phyloP scores from a whole-genome alignment of 2,113 vertebrate genomes.

The Mus pahari region DNA sequence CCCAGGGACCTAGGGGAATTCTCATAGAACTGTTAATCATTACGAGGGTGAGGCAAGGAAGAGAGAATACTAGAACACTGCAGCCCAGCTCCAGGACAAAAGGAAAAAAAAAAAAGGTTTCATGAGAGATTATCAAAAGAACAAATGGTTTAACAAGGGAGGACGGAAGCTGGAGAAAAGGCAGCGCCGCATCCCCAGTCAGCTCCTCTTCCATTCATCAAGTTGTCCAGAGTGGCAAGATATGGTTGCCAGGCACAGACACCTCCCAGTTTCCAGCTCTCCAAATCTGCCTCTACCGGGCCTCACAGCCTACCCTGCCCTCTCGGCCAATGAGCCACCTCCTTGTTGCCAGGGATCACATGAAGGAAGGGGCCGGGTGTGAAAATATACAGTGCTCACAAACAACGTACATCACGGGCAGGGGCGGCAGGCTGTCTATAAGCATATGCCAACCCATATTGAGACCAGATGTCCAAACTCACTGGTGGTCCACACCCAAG shows the following conservation, averaged over 20 bases:
- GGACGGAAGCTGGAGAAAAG: background rate
- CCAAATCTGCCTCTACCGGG: background rate
- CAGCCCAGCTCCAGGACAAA: background rate
- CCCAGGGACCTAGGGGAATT: background rate
- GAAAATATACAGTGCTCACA: background rate
- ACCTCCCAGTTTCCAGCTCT: background rate
- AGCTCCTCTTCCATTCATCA: background rate
- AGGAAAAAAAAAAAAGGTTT: background rate
- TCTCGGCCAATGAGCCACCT: slow-evolving; percentile 29
- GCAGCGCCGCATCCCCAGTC: background rate
- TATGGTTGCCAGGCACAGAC: slow-evolving; percentile 24
- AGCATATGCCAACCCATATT: background rate
- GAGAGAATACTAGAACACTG: slow-evolving; percentile 22
- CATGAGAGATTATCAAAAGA: slow-evolving; percentile 6
- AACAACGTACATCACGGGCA: background rate
- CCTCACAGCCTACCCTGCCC: background rate
- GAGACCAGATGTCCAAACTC: background rate
- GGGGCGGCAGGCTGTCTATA: background rate
- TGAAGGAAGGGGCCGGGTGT: background rate
- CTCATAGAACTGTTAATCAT: background rate
- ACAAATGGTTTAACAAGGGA: background rate
- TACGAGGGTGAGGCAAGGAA: background rate
- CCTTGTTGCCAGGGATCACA: slow-evolving; percentile 16
- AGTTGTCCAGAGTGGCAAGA: background rate
- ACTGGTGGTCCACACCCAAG: background rate